These are phyloP conservation scores for Eptatretus atami DNA, from an alignment of 2,797 vertebrate species.

Conservation along the genomic window DNA sequence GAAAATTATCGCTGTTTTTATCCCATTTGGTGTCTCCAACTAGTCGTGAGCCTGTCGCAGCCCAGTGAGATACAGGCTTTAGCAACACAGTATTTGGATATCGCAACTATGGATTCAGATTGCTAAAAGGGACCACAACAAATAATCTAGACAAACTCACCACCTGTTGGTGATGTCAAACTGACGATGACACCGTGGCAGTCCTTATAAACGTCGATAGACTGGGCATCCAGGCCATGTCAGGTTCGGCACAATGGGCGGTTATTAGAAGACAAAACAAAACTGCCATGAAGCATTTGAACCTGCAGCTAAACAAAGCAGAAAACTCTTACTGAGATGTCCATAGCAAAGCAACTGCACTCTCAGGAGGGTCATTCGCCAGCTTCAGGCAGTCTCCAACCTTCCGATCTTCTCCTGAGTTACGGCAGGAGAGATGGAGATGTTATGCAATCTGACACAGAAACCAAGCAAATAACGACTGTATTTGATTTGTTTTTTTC, in stretches of 20 bases:
- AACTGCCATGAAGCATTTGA: too few relatives aligned
- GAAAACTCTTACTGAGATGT: too few relatives aligned
- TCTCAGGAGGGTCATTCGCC: slow-evolving; percentile 84
- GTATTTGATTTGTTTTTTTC: too few relatives aligned
- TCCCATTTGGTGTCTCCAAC: too few relatives aligned
- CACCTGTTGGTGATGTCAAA: slow-evolving; percentile 98
- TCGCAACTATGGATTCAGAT: slow-evolving; percentile 3
- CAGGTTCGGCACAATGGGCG: slow-evolving; percentile 9
- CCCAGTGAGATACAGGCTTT: too few relatives aligned
- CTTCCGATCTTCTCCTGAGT: slow-evolving; percentile 51
- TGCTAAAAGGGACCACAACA: accelerated
- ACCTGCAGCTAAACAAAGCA: too few relatives aligned
- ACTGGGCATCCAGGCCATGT: slow-evolving; percentile 78
- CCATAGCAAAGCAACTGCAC: slow-evolving; percentile 15
- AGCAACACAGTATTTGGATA: neutral
- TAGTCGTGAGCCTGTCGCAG: too few relatives aligned
- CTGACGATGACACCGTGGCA: slow-evolving; percentile 91
- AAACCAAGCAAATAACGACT: too few relatives aligned
- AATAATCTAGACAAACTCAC: slow-evolving; percentile 17
- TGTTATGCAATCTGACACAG: too few relatives aligned
- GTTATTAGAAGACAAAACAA: too few relatives aligned
- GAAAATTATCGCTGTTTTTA: too few relatives aligned
- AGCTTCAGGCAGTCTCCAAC: slow-evolving; percentile 62
- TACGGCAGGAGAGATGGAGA: too few relatives aligned
- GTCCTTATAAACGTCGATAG: slow-evolving; percentile 94